Evolutionary conservation across 1,140 invertebrate species (phyloP).

Genomic region (Spodoptera litura): DNA sequence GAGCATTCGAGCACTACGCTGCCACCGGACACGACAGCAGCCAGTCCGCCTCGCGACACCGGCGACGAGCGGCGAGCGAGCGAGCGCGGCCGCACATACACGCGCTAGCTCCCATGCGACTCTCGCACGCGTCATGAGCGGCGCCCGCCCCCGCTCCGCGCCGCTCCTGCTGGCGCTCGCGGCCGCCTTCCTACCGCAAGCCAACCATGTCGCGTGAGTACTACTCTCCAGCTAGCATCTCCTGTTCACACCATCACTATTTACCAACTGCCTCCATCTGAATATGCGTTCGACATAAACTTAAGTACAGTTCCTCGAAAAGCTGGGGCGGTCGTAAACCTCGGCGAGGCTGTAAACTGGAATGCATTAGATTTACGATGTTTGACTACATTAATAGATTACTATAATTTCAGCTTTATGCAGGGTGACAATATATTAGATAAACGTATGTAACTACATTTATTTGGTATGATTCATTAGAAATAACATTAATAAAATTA

Average conservation of each 20-base stretch:
- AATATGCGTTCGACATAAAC: constrained; percentile 46
- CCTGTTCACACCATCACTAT: constrained; percentile 9
- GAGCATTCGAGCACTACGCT: constrained; percentile 33
- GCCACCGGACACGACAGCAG: constrained; percentile 47
- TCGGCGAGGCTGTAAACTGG: constrained; percentile 51
- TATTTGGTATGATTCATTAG: no score
- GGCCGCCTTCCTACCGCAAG: constrained; percentile 73
- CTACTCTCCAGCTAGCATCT: not conserved
- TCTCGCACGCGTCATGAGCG: constrained; percentile 70
- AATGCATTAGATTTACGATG: constrained; percentile 56
- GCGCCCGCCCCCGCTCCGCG: constrained; percentile 68
- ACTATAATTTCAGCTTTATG: no score
- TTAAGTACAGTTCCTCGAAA: constrained; percentile 52
- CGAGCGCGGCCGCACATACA: constrained; percentile 45
- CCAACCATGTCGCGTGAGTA: constrained; percentile 80
- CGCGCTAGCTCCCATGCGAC: constrained; percentile 65
- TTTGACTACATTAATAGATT: not conserved
- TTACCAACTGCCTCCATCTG: constrained; percentile 6
- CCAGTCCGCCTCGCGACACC: constrained; percentile 70
- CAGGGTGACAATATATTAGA: no score
- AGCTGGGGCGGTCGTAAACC: constrained; percentile 56
- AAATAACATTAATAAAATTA: no score
- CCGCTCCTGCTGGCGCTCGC: constrained; percentile 73
- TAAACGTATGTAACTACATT: no score
- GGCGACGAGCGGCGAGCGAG: constrained; percentile 56